Base-by-base conservation (phyloP, 1,140 invertebrate species). In the Lepidurus couesii region DNA sequence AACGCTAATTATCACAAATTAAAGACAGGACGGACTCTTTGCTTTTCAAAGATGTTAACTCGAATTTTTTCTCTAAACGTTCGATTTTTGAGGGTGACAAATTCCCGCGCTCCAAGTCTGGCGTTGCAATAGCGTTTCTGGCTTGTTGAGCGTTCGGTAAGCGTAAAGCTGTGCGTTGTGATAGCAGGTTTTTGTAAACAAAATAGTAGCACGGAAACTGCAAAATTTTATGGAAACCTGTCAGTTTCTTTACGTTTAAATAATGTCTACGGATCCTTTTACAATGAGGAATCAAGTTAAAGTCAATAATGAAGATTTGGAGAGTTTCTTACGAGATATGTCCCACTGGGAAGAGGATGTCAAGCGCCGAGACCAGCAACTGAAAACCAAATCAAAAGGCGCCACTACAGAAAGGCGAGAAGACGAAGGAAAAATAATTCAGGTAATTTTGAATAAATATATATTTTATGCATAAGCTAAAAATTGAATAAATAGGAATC, bases 301-400 rank as follows among this genome's bases (percentile, higher is more conserved):
- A 74, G 88, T 92, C 80, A 95, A 95, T 86, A 88, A 90, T 11
- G 87, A 88, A 73, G 92, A 92, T 81, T 84, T 95, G 26, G 87
- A 91, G 80, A 89, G 87, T 78, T 93, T 90, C 83, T 86, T 92
- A 80, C 88, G 89, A 79, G 93, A 95, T 83, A 86, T 97, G 82
- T 89, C 91, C 83, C 89, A 87, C 82, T 97, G 94, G 95, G 92
- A 95, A 84, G 86, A 88, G 77, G 90, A 95, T 81, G 94, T 95
- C 86, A 94, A 93, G 86, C 87, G 87, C 80, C 93, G 93, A 86
- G 94, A 97, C 80, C 84, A 88, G 78, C 87, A 90, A 75, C 81
- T 90, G 42, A 78, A 80, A 6, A 81, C 82, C 43, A 73, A 82
- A 43, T 75, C 74, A 10, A 78, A 77, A 73, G 80, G 10, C 44